phyloP scores from a whole-genome alignment of 2,888 invertebrate genomes.

The Hemistola chrysoprasaria region DNA sequence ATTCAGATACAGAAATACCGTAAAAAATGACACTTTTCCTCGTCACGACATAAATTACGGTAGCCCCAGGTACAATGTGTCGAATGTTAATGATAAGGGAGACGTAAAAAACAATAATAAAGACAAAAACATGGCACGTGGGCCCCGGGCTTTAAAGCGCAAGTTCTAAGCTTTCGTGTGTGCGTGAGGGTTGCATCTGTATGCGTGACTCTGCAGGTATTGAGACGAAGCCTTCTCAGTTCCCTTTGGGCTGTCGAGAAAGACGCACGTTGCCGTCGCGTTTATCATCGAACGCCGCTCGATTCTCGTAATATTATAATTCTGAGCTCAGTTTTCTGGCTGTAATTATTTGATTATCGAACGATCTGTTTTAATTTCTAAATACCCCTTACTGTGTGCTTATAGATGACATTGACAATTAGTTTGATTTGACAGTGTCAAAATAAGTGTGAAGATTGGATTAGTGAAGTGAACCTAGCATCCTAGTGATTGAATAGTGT shows the following conservation, averaged over 20 bases:
- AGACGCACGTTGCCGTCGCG: slow-evolving; percentile 32
- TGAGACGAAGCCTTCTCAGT: slow-evolving; percentile 59
- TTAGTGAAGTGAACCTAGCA: slow-evolving; percentile 23
- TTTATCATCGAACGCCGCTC: slow-evolving; percentile 14
- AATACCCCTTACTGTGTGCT: too few species aligned
- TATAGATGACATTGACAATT: slow-evolving; percentile 2
- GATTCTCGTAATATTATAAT: slow-evolving; percentile 17
- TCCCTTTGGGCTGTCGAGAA: slow-evolving; percentile 59
- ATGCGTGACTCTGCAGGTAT: slow-evolving; percentile 78
- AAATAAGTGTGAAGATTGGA: slow-evolving; percentile 18
- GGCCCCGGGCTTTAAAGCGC: slow-evolving; percentile 65
- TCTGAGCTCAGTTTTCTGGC: neutral
- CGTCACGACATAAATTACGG: slow-evolving; percentile 44
- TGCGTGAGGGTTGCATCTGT: slow-evolving; percentile 59
- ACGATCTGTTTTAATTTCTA: slow-evolving; percentile 1
- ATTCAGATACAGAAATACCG: slow-evolving; percentile 23
- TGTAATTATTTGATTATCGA: slow-evolving; percentile 8
- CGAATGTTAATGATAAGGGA: slow-evolving; percentile 44
- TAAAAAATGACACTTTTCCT: slow-evolving; percentile 29
- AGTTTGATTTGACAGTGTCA: slow-evolving; percentile 3
- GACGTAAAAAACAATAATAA: slow-evolving; percentile 37
- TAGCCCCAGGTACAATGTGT: slow-evolving; percentile 44
- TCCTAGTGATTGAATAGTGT: slow-evolving; percentile 26
- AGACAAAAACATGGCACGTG: slow-evolving; percentile 42
- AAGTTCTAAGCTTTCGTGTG: slow-evolving; percentile 55